A percentile compares a stretch with the other conserved stretches of the same genome.
Conservation (phyloP, 2,797 vertebrate species). For the Epinephelus coioides region DNA sequence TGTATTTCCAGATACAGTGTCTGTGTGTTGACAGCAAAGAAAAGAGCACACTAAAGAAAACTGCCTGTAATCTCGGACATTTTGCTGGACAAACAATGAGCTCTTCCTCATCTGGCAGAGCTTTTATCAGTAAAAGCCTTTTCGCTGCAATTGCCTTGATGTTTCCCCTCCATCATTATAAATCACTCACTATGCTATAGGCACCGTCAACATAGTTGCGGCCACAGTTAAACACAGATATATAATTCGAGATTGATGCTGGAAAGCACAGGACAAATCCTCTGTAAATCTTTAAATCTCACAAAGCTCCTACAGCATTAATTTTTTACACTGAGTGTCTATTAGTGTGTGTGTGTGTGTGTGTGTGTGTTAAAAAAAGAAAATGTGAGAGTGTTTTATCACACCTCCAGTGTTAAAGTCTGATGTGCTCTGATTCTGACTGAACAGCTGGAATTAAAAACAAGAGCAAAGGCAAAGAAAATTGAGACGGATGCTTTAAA, state of each 20-base stretch:
- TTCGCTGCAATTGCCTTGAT: background rate
- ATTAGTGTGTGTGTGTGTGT: background rate
- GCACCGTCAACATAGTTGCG: background rate
- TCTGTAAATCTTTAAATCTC: slow-evolving; percentile 23
- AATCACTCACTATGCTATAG: background rate
- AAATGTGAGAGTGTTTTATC: background rate
- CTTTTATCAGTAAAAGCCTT: background rate
- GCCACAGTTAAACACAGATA: slow-evolving; percentile 10
- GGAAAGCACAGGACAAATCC: slow-evolving; percentile 12
- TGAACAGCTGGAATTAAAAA: slow-evolving; percentile 32
- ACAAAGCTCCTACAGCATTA: slow-evolving; percentile 1
- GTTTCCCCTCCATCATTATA: slow-evolving; percentile 3
- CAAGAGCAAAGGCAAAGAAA: slow-evolving; percentile 24
- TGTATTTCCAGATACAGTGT: slow-evolving; percentile 6
- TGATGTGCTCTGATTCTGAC: slow-evolving; percentile 12
- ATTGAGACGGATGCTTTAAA: slow-evolving; percentile 39
- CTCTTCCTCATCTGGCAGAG: slow-evolving; percentile 7
- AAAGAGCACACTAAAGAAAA: slow-evolving; percentile 2
- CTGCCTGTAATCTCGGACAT: background rate
- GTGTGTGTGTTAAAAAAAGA: background rate
- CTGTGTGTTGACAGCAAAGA: background rate
- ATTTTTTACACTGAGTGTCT: background rate
- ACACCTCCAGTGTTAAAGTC: slow-evolving; percentile 1
- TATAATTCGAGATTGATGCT: slow-evolving; percentile 14
- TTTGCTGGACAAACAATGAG: slow-evolving; percentile 18